Evolutionary conservation across 1,140 invertebrate genomes (phyloP), one percentile per base, ranked within the genome.

Genomic region (Caenorhabditis briggsae): DNA sequence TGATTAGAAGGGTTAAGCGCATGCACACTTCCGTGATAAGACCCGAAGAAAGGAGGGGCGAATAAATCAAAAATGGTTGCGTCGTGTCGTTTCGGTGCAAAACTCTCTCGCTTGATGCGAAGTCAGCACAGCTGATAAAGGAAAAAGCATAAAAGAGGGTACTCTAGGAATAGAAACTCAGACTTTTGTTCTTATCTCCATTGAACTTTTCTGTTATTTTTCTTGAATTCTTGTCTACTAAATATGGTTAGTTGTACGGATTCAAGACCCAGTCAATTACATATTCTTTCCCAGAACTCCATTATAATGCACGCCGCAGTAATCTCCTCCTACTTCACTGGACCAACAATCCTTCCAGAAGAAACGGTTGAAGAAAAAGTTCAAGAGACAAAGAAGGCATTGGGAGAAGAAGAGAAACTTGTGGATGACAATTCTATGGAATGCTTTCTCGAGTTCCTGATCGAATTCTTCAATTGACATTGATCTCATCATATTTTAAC

Each of bases 1-100:
- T 70, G 64, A 70, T 70, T 70, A 70, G 33, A 70, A 41, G n/a
- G 64, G 64, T 70, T 70, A 70, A 70, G 64, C 64, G 64, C 64
- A 16, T 70, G 64, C 64, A 70, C 23, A 64, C 33, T 64, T 64
- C 61, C 61, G 64, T 70, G 64, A 70, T 70, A 70, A 70, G 59
- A 70, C 41, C 33, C 41, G 11, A 23, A 70, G 18, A 46, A 70
- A 33, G 64, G 64, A 46, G 64, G 41, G 41, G 64, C 33, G 64
- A 70, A 70, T 70, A 70, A 70, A 70, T 70, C 64, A 70, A 70
- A 70, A 70, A 70, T 70, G 33, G 46, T 33, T 12, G 33, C 33
- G 33, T 33, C 33, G 33, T 33, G 33, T 33, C 33, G 33, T 3
- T 70, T 70, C 64, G 43, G 64, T 70, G 64, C 64, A 70, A 46